phyloP scores from a whole-genome alignment of 2,113 vertebrate genomes.

The Otolemur garnettii region DNA sequence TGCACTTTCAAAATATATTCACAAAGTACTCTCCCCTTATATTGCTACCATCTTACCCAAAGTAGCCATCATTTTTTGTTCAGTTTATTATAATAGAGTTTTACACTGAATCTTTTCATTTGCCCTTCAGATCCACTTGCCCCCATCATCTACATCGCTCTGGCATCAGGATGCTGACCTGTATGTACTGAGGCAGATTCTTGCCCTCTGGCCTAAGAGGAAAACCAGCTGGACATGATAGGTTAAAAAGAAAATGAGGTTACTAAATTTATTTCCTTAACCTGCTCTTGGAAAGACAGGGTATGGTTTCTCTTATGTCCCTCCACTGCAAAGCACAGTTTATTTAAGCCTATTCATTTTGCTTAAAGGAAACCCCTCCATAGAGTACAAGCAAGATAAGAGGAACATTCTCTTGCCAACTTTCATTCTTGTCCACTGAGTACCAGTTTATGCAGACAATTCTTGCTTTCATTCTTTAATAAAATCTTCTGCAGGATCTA shows the following conservation, averaged over 20 bases:
- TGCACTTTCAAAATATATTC: neutral
- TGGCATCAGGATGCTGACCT: neutral
- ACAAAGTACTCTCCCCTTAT: neutral
- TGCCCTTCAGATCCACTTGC: neutral
- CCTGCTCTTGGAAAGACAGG: neutral
- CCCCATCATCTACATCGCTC: neutral
- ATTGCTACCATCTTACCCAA: neutral
- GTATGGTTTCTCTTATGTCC: neutral
- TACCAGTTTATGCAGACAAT: neutral
- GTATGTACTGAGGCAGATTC: neutral
- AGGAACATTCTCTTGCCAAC: neutral
- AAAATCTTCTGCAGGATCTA: neutral
- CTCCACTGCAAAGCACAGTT: neutral
- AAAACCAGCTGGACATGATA: neutral
- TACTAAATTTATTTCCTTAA: neutral
- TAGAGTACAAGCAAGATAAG: neutral
- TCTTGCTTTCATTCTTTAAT: neutral
- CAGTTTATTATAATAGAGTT: neutral
- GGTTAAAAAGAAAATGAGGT: neutral
- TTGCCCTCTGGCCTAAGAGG: neutral
- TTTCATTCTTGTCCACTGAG: neutral
- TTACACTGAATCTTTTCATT: neutral
- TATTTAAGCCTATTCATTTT: neutral
- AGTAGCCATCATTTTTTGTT: neutral
- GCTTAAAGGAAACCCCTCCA: neutral